Base-by-base conservation (phyloP, 2,888 invertebrate genomes). In the Azorinus chamasolen region DNA sequence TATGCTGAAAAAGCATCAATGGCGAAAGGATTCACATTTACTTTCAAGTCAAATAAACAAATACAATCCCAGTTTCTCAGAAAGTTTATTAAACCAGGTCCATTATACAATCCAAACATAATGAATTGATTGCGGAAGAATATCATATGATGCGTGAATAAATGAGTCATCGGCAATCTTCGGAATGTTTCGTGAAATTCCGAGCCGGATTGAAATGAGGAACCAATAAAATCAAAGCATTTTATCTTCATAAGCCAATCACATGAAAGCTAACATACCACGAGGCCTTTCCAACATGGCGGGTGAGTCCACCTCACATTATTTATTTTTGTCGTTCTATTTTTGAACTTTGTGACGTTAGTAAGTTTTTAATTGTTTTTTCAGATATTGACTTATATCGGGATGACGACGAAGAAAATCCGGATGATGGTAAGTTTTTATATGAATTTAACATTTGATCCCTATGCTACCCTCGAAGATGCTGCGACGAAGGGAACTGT, bases 251-350 rank as follows among this genome's bases (percentile, higher is more conserved):
- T 75, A 68, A 62, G 79, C 90, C 90, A 91, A 90, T 90, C 84
- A 84, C 24, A 79, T 68, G 43, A 54, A 46, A 65, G 53, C 71
- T 81, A 69, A 75, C 81, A 89, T 79, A 87, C 87, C 87, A 87
- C 88, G 91, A 87, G 89, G 88, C 87, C 86, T 88, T 87, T 89
- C 88, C 90, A 91, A 90, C 85, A 91, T 91, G 91, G 91, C 91
- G 90, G 91, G 91, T 91, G 89, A 91, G 91, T 88, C 87, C 87
- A 87, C 88, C 88, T 89, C 88, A 89, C 86, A 87, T 88, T 87
- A 84, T 84, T 83, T 82, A 84, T 83, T 79, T 87, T 88, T 84
- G 88, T 89, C 86, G 85, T 83, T 83, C 78, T 73, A 82, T 84
- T 82, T 88, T 88, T 83, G 66, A 83, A 87, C 79, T 79, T 80